Percentiles rank a stretch among this genome's conserved stretches.
Conservation (phyloP, 2,113 vertebrate species). For the Corvus cornix region DNA sequence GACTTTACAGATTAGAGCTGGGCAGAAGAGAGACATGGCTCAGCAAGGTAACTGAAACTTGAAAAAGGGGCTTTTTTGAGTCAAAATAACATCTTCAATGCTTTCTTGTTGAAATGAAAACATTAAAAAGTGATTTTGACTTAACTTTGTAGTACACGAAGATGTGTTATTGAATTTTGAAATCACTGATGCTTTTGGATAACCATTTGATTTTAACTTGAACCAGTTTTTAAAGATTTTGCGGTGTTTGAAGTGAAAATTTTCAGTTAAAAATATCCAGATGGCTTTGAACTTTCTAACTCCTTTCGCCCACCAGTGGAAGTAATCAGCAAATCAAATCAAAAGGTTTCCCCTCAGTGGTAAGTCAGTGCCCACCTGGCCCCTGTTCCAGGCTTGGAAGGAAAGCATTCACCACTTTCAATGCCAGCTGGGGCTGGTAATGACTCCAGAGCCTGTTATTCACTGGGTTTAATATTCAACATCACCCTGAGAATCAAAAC, state of each 20-base stretch:
- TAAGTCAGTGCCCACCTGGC: background rate
- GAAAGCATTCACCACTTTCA: background rate
- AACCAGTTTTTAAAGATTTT: background rate
- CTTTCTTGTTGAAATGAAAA: background rate
- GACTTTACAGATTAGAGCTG: background rate
- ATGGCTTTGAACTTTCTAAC: background rate
- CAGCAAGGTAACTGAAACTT: background rate
- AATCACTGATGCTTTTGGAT: background rate
- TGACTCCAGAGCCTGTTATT: background rate
- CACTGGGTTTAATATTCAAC: background rate
- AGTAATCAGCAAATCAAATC: background rate
- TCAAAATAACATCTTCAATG: background rate
- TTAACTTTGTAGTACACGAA: background rate
- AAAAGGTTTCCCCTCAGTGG: background rate
- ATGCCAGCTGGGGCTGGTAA: background rate
- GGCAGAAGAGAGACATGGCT: background rate
- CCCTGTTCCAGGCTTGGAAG: background rate
- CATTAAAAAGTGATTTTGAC: background rate
- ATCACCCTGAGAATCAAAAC: background rate
- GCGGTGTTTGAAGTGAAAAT: background rate
- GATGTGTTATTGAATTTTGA: background rate
- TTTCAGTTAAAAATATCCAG: background rate
- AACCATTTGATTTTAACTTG: background rate
- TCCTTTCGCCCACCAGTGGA: background rate
- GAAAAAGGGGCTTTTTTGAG: background rate